A percentile compares a stretch with the other conserved stretches of the same genome.
Evolutionary conservation across 2,888 invertebrate genomes (phyloP).

Genomic region (Xestia xanthographa): DNA sequence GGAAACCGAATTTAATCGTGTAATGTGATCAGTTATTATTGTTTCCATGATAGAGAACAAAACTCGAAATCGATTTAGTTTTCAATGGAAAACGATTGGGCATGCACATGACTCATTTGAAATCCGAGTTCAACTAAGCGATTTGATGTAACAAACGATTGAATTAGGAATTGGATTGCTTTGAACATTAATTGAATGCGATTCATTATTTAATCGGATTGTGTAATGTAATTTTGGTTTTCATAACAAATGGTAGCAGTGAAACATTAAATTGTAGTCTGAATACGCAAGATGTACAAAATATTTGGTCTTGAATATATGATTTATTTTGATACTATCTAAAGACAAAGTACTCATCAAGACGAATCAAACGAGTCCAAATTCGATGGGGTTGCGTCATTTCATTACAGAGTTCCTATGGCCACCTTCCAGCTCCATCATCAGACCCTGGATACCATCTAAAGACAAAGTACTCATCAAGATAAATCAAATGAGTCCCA

Average conservation of each 20-base stretch:
- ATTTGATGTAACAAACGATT: slow-evolving; percentile 42
- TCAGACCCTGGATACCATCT: too few species aligned
- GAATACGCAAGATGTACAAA: background rate
- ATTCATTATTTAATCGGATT: slow-evolving; percentile 4
- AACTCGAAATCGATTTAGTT: slow-evolving; percentile 46
- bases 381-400: too few species aligned
- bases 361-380: too few species aligned
- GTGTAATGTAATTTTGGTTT: background rate
- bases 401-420: too few species aligned
- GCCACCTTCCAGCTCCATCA: too few species aligned
- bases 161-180: slow-evolving; percentile 31
- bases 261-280: background rate
- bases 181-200: slow-evolving; percentile 10
- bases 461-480: too few species aligned
- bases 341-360: too few species aligned
- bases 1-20: slow-evolving; percentile 11
- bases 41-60: slow-evolving; percentile 29
- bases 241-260: background rate
- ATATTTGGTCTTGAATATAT: too few species aligned
- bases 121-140: slow-evolving; percentile 29
- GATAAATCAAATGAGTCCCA: too few species aligned
- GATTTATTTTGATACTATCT: too few species aligned
- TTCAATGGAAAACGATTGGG: slow-evolving; percentile 41
- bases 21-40: slow-evolving; percentile 43
- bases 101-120: slow-evolving; percentile 30